phyloP scores from a whole-genome alignment of 2,888 invertebrate genomes.

The Harpagoxenus sublaevis region DNA sequence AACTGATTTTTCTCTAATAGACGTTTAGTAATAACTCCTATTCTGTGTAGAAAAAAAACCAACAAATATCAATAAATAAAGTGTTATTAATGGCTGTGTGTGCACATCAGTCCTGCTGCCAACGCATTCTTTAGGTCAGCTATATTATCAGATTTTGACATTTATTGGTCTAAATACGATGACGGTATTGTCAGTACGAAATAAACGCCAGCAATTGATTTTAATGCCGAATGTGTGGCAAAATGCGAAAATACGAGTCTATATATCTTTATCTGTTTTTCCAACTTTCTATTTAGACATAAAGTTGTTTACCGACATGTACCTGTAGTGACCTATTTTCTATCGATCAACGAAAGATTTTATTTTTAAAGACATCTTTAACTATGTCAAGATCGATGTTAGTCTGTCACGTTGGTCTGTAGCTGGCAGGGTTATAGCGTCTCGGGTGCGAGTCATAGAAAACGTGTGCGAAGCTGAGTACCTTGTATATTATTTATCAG shows the following conservation, averaged over 20 bases:
- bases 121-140: not conserved
- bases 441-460: not conserved
- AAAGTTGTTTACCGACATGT: not conserved
- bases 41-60: not conserved
- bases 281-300: not conserved
- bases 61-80: constrained; percentile 3
- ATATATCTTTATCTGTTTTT: not conserved
- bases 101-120: not conserved
- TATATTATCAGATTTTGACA: not conserved
- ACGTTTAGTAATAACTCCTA: not conserved
- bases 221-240: not conserved
- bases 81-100: not conserved
- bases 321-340: not conserved
- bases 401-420: not conserved
- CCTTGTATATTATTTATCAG: not conserved
- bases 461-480: not conserved
- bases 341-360: not conserved
- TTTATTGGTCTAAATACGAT: not conserved
- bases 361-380: constrained; percentile 25
- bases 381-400: constrained; percentile 21
- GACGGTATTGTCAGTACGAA: not conserved
- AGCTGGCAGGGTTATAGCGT: not conserved
- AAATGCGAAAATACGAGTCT: not conserved
- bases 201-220: not conserved
- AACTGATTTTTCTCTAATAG: constrained; percentile 5